Evolutionary conservation across 2,888 invertebrate species (phyloP).

Genomic region (Aelia acuminata): DNA sequence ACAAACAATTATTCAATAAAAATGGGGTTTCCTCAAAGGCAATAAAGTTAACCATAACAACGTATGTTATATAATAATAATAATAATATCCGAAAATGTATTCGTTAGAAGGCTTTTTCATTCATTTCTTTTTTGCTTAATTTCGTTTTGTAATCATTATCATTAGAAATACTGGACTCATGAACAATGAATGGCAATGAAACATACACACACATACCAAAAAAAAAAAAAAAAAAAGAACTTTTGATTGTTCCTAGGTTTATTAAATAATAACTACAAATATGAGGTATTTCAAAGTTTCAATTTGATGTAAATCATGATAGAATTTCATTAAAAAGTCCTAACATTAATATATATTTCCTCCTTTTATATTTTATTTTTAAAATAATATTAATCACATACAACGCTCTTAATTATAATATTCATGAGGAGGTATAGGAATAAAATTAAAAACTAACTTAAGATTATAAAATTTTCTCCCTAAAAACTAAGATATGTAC

Average conservation of each 20-base stretch:
- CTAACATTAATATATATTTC: not conserved
- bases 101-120: too few relatives aligned
- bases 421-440: not conserved
- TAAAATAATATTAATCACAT: not conserved
- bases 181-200: too few relatives aligned
- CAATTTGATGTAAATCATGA: not conserved
- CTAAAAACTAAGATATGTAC: conserved; percentile 40
- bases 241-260: not conserved
- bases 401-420: not conserved
- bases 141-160: not conserved
- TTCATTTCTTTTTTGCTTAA: too few relatives aligned
- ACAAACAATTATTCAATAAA: not conserved
- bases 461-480: conserved; percentile 17
- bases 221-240: not conserved
- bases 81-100: too few relatives aligned
- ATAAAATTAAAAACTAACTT: conserved; percentile 25
- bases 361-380: not conserved
- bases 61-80: too few relatives aligned
- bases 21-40: not conserved
- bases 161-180: not conserved
- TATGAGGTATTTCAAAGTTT: not conserved
- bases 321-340: not conserved
- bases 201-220: too few relatives aligned
- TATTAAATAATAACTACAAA: not conserved
- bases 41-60: too few relatives aligned